Base-by-base conservation (phyloP, 2,888 invertebrate genomes). In the Lycia hirtaria region DNA sequence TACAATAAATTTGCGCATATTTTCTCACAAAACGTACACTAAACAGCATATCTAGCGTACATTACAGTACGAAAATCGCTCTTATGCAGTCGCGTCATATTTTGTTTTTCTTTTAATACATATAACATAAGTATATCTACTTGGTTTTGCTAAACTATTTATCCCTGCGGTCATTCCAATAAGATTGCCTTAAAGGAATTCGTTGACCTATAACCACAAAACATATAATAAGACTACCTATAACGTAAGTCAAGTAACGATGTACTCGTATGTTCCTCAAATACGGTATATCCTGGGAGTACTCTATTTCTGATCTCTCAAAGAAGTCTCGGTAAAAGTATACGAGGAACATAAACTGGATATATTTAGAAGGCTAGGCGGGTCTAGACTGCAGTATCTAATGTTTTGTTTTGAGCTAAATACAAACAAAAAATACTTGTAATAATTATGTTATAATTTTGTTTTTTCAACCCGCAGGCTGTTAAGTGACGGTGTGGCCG, bases 311-410 rank as follows among this genome's bases (percentile, higher is more conserved):
- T 19, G 30, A 38, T 30, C 17, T 30, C 38, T 30, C 26, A 40
- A 49, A 49, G 49, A 49, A 9, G 17, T 20, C 3, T 38, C 28
- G 17, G 38, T 15, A 28, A 37, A 19, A 30, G 49, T 49, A 28
- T 49, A 37, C 19, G 48, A 9, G 24, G 14, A 19, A 12, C 28
- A 20, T 38, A 49, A 49, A 49, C 38, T 49, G 2, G 49, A 49
- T 49, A 40, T 40, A 10, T 40, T 37, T 20, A 28, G 48, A 26
- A 35, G 49, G 38, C 38, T 49, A 49, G 35, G 28, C 24, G 17
- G 1, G 9, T 19, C 12, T 37, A 28, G 17, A 12, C 9, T 17
- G 3, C 47, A 24, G 47, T 47, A 33, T 1, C 2, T 12, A 4
- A 33, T 14, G 4, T 45, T 45, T 5, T 20, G 20, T 4, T 37